Percentiles rank a stretch among this genome's conserved stretches.
Conservation (phyloP, 2,797 vertebrate species). For the Epinephelus coioides region DNA sequence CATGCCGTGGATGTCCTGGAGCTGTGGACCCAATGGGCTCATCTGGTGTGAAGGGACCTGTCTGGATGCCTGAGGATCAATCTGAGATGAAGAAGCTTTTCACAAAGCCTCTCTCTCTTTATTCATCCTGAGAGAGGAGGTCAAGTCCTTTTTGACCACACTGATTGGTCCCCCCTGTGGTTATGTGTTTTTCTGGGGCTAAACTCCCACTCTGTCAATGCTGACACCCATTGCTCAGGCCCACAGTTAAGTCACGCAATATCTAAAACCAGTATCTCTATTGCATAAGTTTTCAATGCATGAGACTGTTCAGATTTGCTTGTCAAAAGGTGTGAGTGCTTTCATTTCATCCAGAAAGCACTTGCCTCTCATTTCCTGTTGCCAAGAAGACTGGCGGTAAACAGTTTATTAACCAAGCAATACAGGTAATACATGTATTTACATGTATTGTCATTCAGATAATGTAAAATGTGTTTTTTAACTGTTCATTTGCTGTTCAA, state of each 20-base stretch:
- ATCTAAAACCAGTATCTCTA: constrained; percentile 35
- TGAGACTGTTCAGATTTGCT: constrained; percentile 38
- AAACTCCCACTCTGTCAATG: constrained; percentile 33
- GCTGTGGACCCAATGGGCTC: constrained; percentile 49
- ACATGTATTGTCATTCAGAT: constrained; percentile 14
- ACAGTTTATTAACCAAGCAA: constrained; percentile 30
- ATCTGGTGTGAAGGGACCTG: constrained; percentile 69
- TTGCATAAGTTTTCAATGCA: constrained; percentile 44
- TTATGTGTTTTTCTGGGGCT: constrained; percentile 52
- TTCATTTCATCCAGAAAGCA: constrained; percentile 42
- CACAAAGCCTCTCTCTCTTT: constrained; percentile 39
- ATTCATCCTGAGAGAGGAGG: constrained; percentile 39
- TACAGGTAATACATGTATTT: constrained; percentile 33
- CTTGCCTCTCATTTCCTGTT: constrained; percentile 3
- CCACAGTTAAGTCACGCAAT: constrained; percentile 54
- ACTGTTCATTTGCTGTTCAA: not conserved
- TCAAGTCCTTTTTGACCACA: constrained; percentile 44
- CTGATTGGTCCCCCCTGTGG: constrained; percentile 59
- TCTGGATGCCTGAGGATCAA: constrained; percentile 74
- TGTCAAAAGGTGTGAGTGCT: constrained; percentile 14
- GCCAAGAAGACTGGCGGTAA: constrained; percentile 8
- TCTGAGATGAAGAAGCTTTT: constrained; percentile 61
- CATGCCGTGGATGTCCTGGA: constrained; percentile 63
- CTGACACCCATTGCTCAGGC: constrained; percentile 51
- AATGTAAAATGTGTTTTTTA: constrained; percentile 2